Evolutionary conservation across 2,888 invertebrate genomes (phyloP).

Genomic region (Chrysolina americana): DNA sequence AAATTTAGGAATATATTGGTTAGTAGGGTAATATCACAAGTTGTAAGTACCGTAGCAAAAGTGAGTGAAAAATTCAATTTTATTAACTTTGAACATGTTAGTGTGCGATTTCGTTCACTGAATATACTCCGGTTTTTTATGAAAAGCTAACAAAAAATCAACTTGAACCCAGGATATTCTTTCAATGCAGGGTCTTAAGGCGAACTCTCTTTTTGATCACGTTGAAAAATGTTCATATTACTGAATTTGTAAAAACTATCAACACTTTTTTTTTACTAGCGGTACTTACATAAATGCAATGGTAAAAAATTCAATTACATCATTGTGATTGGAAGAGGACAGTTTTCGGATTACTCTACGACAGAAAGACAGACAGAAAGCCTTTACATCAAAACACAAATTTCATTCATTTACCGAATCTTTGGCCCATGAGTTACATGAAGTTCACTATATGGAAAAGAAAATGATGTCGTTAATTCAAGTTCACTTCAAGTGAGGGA

Average conservation of each 20-base stretch:
- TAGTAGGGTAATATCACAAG: background rate
- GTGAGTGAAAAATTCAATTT: background rate
- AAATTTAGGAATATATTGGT: background rate
- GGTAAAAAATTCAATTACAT: background rate
- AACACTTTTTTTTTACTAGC: too few species aligned
- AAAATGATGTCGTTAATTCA: conserved; percentile 15
- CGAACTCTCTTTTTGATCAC: too few species aligned
- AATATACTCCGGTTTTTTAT: too few species aligned
- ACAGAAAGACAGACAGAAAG: conserved; percentile 68
- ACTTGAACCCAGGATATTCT: too few species aligned
- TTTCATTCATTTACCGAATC: conserved; percentile 65
- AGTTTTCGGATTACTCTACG: conserved; percentile 55
- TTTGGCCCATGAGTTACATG: conserved; percentile 67
- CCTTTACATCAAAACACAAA: conserved; percentile 64
- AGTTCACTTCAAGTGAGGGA: background rate
- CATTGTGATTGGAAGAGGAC: conserved; percentile 42
- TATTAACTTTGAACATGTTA: background rate
- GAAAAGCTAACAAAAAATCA: too few species aligned
- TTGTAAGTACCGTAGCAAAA: background rate
- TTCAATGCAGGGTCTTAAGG: too few species aligned
- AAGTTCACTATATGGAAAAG: conserved; percentile 69
- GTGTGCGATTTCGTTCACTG: too few species aligned
- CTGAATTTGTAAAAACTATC: too few species aligned
- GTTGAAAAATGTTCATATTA: too few species aligned
- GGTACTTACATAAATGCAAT: conserved; percentile 4